These are phyloP conservation scores for Schlechtendalia chinensis DNA, from an alignment of 1,140 invertebrate species.

Conservation along the genomic window DNA sequence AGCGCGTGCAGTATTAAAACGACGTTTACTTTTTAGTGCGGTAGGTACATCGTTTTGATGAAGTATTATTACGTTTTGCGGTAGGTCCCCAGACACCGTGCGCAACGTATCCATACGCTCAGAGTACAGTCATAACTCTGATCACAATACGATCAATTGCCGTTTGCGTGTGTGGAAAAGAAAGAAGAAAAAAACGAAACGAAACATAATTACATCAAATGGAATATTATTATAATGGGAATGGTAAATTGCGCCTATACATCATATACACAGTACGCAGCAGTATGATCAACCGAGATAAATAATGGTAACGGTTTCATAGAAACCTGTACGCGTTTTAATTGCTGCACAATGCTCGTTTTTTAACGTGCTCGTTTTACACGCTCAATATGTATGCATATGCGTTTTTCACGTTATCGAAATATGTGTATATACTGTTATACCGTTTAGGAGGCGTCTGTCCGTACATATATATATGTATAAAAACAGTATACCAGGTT, in stretches of 20 bases:
- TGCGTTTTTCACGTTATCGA: too few relatives aligned
- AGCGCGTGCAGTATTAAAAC: too few relatives aligned
- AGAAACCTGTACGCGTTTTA: background rate
- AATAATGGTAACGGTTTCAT: conserved; percentile 9
- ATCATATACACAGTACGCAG: background rate
- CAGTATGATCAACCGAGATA: conserved; percentile 11
- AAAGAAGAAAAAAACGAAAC: too few relatives aligned
- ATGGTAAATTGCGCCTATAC: background rate
- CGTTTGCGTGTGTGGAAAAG: background rate
- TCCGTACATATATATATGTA: too few relatives aligned
- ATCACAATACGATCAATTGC: background rate
- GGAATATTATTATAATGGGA: background rate
- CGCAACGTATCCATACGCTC: background rate
- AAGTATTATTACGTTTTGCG: too few relatives aligned
- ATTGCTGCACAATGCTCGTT: background rate
- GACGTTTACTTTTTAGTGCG: too few relatives aligned
- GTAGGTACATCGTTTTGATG: too few relatives aligned
- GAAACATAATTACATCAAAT: background rate
- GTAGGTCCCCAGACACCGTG: too few relatives aligned
- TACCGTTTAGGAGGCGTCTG: too few relatives aligned
- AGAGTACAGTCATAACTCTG: background rate
- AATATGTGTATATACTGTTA: too few relatives aligned
- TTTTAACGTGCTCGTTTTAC: background rate
- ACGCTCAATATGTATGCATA: too few relatives aligned
- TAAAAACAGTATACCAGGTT: too few relatives aligned